Conservation (phyloP, 2,113 vertebrate species). For the Orientallactaga bullata region DNA sequence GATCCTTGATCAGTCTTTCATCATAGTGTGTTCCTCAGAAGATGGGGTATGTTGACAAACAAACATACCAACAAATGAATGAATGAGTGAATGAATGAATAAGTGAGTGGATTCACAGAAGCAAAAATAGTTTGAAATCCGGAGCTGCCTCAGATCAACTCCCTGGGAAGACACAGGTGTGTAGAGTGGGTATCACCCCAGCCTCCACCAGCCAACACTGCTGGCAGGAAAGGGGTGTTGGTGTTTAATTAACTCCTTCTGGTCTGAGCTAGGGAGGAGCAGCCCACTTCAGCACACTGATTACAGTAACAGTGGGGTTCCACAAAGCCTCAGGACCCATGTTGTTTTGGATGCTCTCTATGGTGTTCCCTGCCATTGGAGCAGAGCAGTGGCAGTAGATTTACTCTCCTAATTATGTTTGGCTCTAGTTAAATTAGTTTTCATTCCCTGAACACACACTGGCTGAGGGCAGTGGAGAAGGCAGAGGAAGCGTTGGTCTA, state of each 20-base stretch:
- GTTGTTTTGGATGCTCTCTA: constrained; percentile 36
- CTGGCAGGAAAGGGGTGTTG: not conserved
- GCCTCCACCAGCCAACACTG: not conserved
- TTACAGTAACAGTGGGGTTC: not conserved
- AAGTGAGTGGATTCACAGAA: no score
- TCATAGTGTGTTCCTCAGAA: not conserved
- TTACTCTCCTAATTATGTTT: constrained; percentile 83
- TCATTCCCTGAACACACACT: constrained; percentile 74
- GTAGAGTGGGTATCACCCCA: not conserved
- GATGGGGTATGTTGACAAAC: not conserved
- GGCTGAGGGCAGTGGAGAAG: constrained; percentile 27
- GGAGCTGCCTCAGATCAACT: not conserved
- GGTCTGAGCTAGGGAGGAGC: not conserved
- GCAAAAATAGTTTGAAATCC: not conserved
- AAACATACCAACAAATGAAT: not conserved
- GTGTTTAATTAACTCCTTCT: not conserved
- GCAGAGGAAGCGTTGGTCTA: constrained; percentile 33
- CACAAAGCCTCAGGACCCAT: not conserved
- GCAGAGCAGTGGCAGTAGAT: constrained; percentile 69
- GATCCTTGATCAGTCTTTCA: not conserved
- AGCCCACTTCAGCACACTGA: not conserved
- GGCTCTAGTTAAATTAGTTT: constrained; percentile 81
- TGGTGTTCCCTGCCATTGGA: constrained; percentile 31
- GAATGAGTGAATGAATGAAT: not conserved
- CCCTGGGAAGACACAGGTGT: not conserved